Evolutionary conservation across 1,140 invertebrate species (phyloP).

Genomic region (Drosophila ficusphila): DNA sequence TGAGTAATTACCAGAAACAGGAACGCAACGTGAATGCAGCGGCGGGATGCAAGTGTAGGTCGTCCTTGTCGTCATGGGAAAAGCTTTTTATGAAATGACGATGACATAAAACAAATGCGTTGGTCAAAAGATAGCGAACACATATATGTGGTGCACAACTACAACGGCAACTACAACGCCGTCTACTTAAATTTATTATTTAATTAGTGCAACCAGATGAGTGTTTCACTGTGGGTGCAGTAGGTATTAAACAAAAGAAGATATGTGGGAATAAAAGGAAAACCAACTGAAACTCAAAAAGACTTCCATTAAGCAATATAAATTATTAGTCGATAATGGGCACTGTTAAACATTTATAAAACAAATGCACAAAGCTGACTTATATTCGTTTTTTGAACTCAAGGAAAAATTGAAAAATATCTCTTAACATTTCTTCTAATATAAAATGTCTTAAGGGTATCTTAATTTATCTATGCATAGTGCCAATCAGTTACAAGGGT

Average conservation of each 20-base stretch:
- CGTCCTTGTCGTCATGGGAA: conserved; percentile 44
- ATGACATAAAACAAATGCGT: conserved; percentile 62
- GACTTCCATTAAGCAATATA: not conserved
- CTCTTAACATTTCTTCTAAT: too few species aligned
- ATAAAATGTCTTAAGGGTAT: not conserved
- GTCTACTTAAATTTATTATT: conserved; percentile 68
- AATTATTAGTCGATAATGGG: not conserved
- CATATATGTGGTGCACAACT: conserved; percentile 1
- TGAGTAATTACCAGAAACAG: conserved; percentile 73
- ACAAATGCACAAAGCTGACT: too few species aligned
- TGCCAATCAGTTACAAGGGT: not conserved
- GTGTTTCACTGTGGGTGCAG: not conserved
- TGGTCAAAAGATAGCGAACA: conserved; percentile 34
- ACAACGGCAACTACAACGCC: conserved; percentile 1
- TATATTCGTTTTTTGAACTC: too few species aligned
- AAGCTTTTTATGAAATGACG: conserved; percentile 70
- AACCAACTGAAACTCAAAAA: too few species aligned
- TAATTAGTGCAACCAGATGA: conserved; percentile 58
- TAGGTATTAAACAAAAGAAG: not conserved
- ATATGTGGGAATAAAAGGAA: not conserved
- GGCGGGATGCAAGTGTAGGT: conserved; percentile 48
- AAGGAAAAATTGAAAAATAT: too few species aligned
- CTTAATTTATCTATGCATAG: not conserved
- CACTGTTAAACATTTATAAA: not conserved
- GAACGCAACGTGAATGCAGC: conserved; percentile 60